These are phyloP conservation scores for Crocuta crocuta DNA, from an alignment of 2,113 vertebrate genomes.

Conservation along the genomic window DNA sequence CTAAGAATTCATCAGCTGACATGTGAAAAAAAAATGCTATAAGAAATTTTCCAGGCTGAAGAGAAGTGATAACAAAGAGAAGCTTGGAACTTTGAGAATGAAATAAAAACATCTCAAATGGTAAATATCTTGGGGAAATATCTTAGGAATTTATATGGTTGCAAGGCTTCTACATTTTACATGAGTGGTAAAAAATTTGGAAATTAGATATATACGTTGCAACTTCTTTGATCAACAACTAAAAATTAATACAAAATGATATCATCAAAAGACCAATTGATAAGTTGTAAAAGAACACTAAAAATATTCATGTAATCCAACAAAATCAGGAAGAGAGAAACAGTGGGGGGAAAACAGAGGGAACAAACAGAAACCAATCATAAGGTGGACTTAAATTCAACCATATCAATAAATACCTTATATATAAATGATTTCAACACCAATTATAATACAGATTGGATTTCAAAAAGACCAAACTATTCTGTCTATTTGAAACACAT, in stretches of 20 bases:
- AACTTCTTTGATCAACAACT: not conserved
- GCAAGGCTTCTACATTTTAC: not conserved
- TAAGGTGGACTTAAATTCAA: not conserved
- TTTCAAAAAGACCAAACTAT: not conserved
- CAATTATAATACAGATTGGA: not conserved
- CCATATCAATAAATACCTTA: not conserved
- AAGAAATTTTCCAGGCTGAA: not conserved
- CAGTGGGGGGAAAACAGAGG: not conserved
- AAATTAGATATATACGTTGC: not conserved
- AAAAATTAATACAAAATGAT: not conserved
- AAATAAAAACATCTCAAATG: not conserved
- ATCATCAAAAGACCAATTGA: not conserved
- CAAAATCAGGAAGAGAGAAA: not conserved
- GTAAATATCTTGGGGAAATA: conserved; percentile 12
- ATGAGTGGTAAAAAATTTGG: not conserved
- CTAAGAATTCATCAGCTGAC: not conserved
- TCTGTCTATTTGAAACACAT: not conserved
- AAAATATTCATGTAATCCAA: not conserved
- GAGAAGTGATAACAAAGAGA: not conserved
- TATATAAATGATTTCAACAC: not conserved
- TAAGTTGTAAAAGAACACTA: not conserved
- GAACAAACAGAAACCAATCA: not conserved
- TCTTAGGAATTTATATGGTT: not conserved
- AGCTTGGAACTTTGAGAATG: conserved; percentile 1
- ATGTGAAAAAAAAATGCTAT: not conserved